A percentile compares a stretch with the other conserved stretches of the same genome.
Conservation (phyloP, 2,888 invertebrate species). For the Thecophora atra region DNA sequence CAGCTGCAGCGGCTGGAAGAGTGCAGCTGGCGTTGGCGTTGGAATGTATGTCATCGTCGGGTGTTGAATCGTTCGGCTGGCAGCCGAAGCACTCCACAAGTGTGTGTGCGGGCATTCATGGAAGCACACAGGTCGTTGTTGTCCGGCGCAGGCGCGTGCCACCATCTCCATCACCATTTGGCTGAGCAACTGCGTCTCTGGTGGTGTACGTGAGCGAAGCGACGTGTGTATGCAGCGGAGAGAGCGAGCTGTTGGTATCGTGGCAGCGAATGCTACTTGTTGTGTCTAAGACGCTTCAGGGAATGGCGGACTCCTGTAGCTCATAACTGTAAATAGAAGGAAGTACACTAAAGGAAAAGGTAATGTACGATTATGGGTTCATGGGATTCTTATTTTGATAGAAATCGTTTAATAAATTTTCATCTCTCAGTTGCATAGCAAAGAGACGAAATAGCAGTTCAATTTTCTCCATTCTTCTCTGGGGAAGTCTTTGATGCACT, state of each 20-base stretch:
- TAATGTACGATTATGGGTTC: neutral
- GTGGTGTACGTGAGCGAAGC: neutral
- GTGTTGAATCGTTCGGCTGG: conserved; percentile 6
- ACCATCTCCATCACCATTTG: neutral
- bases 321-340: conserved; percentile 4
- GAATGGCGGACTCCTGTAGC: conserved; percentile 31
- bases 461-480: neutral
- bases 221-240: neutral
- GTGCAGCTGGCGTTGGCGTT: conserved; percentile 19
- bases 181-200: conserved; percentile 1
- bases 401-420: no score
- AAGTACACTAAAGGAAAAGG: conserved; percentile 27
- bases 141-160: conserved; percentile 44
- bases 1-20: conserved; percentile 4
- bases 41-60: conserved; percentile 28
- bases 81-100: conserved; percentile 57
- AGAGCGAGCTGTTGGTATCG: neutral
- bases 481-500: neutral
- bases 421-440: neutral
- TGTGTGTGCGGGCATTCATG: conserved; percentile 56
- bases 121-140: conserved; percentile 52
- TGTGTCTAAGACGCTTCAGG: conserved; percentile 53
- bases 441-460: no score
- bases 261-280: conserved; percentile 52
- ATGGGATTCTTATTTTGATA: no score